Evolutionary conservation across 2,113 vertebrate genomes (phyloP), one percentile per base, ranked within the genome.

Genomic region (Dasyurus viverrinus): DNA sequence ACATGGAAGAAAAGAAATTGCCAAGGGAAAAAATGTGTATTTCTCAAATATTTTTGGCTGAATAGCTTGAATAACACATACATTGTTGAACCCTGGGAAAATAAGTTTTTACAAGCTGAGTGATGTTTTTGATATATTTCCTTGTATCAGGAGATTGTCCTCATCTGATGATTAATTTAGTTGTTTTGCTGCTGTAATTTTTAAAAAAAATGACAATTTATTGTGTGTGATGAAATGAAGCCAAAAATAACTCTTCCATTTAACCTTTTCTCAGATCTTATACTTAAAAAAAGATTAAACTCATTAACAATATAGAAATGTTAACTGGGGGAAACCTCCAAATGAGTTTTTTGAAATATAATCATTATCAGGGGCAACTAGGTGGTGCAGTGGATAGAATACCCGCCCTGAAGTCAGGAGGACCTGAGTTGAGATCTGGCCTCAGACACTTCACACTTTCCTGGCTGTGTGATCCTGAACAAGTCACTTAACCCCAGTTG

Each of bases 121-220:
- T 42, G 36, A 22, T 91, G 25, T 54, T 89, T 54, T 95, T 48
- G 14, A 0, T 36, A 12, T 36, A 30, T 84, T 42, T 84, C 6
- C 2, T 84, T 42, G 1, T 48, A 27, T 50, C 46, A 50, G 24
- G 25, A 84, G 46, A 0, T 92, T 95, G 95, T 89, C 27, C 94
- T 89, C 92, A 19, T 91, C 12, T 94, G 22, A 2, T 54, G 48
- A 68, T 93, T 89, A n/a, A 91, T n/a, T 53, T 47, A 46, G n/a
- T 47, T 24, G n/a, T 94, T 94, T 84, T 95, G 54, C 48, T 94
- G 92, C 42, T 92, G 8, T 91, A 57, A 93, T 94, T 30, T 84
- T n/a, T n/a, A 93, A 84, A 52, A 42, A 90, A 94, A 57, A 53
- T 27, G 48, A 93, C 30, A 90, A 55, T 0, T n/a, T 26, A 90